Percentiles rank a stretch among this genome's conserved stretches.
Conservation (phyloP, 2,888 invertebrate species). For the Margaritifera margaritifera region DNA sequence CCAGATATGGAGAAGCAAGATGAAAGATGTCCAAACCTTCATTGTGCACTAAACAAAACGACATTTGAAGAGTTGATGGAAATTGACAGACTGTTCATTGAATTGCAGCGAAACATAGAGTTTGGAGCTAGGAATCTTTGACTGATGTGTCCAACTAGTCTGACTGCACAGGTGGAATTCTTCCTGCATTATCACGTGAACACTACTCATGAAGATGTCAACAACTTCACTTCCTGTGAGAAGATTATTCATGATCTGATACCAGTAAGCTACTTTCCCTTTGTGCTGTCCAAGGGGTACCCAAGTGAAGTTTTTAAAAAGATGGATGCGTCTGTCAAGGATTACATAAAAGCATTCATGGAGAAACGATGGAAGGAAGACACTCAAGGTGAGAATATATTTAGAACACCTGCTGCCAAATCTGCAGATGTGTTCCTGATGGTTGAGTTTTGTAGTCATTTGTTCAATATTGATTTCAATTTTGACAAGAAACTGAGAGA, state of each 20-base stretch:
- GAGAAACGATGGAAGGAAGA: conserved; percentile 14
- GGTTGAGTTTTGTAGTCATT: conserved; percentile 21
- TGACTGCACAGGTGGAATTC: conserved; percentile 2
- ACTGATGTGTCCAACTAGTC: not conserved
- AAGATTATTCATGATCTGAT: conserved; percentile 12
- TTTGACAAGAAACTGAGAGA: not conserved
- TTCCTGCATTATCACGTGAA: not conserved
- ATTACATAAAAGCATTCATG: conserved; percentile 13
- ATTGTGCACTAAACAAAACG: conserved; percentile 5
- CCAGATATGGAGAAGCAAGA: conserved; percentile 7
- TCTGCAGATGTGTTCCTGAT: conserved; percentile 20
- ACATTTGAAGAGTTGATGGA: conserved; percentile 16
- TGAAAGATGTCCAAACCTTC: conserved; percentile 11
- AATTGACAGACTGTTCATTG: conserved; percentile 25
- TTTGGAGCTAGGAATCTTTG: conserved; percentile 15
- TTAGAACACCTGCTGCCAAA: conserved; percentile 12
- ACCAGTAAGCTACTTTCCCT: conserved; percentile 21
- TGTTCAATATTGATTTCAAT: conserved; percentile 12
- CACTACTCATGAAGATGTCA: no score
- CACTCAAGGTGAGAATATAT: conserved; percentile 1
- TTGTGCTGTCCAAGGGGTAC: conserved; percentile 5
- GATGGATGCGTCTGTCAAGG: conserved; percentile 5
- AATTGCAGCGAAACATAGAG: conserved; percentile 27
- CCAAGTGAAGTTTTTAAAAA: conserved; percentile 12
- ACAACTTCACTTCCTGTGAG: no score